phyloP scores from a whole-genome alignment of 2,888 invertebrate species.

The Pocota personata region DNA sequence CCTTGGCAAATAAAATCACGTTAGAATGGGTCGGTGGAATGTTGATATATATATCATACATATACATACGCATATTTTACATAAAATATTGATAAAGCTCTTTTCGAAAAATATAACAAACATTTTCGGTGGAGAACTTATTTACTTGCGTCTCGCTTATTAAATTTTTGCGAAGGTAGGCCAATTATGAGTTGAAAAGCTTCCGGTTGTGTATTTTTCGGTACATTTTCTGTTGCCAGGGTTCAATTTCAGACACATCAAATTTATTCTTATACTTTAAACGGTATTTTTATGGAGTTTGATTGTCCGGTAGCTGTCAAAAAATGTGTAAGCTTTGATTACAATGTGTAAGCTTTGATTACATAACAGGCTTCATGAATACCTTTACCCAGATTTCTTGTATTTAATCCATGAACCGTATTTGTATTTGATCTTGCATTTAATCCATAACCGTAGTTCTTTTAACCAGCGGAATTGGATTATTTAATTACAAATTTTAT shows the following conservation, averaged over 20 bases:
- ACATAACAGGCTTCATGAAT: too few relatives aligned
- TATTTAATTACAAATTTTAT: too few relatives aligned
- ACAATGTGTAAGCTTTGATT: too few relatives aligned
- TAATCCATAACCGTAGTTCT: too few relatives aligned
- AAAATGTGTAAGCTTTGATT: too few relatives aligned
- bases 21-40: conserved; percentile 3
- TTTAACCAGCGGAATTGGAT: too few relatives aligned
- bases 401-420: too few relatives aligned
- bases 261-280: too few relatives aligned
- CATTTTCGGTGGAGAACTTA: conserved; percentile 6
- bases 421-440: too few relatives aligned
- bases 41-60: neutral
- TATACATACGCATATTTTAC: neutral
- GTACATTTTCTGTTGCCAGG: conserved; percentile 7
- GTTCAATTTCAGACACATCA: neutral
- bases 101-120: neutral
- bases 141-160: conserved; percentile 1
- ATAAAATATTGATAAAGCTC: conserved; percentile 25
- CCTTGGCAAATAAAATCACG: conserved; percentile 33
- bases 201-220: conserved; percentile 5
- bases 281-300: too few relatives aligned
- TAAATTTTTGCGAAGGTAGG: conserved; percentile 42
- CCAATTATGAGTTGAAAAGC: conserved; percentile 33
- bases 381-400: too few relatives aligned
- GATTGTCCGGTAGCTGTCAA: too few relatives aligned